Percentiles rank a stretch among this genome's conserved stretches.
These are phyloP conservation scores for Lates calcarifer DNA, from an alignment of 2,113 vertebrate genomes.

Conservation along the genomic window DNA sequence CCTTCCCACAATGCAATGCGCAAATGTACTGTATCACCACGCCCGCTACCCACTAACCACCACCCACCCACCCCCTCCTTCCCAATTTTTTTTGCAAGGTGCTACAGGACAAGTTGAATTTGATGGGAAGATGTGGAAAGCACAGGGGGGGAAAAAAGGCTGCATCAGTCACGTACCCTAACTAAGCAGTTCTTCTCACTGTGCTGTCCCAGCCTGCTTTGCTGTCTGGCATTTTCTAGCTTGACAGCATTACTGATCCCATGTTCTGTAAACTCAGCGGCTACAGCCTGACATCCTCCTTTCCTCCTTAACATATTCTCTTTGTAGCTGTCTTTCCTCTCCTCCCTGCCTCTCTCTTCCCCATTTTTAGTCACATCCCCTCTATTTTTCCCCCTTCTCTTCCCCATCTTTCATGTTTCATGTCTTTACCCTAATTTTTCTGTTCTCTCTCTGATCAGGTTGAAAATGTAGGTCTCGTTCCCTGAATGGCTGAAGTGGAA, in stretches of 20 bases:
- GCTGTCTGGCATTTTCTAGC: slow-evolving; percentile 63
- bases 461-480: slow-evolving; percentile 65
- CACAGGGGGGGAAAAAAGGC: neutral
- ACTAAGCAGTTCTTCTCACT: slow-evolving; percentile 58
- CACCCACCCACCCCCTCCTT: neutral
- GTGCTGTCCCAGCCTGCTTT: slow-evolving; percentile 60
- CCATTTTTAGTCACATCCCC: neutral
- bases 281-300: slow-evolving; percentile 54
- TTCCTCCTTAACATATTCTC: slow-evolving; percentile 58
- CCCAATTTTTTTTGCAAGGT: slow-evolving; percentile 27
- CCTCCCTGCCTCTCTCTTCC: neutral
- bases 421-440: slow-evolving; percentile 9
- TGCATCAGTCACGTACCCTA: slow-evolving; percentile 58
- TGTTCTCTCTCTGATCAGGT: slow-evolving; percentile 36
- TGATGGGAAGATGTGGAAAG: slow-evolving; percentile 37
- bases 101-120: slow-evolving; percentile 45
- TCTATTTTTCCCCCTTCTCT: neutral
- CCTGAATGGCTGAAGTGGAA: slow-evolving; percentile 49
- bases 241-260: slow-evolving; percentile 73
- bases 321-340: slow-evolving; percentile 46
- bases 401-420: slow-evolving; percentile 5
- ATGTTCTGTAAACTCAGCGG: slow-evolving; percentile 72
- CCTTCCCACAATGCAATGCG: slow-evolving; percentile 77
- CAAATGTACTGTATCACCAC: slow-evolving; percentile 64
- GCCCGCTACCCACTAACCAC: slow-evolving; percentile 15